phyloP scores from a whole-genome alignment of 1,140 invertebrate species.

The Phymastichus coffea region DNA sequence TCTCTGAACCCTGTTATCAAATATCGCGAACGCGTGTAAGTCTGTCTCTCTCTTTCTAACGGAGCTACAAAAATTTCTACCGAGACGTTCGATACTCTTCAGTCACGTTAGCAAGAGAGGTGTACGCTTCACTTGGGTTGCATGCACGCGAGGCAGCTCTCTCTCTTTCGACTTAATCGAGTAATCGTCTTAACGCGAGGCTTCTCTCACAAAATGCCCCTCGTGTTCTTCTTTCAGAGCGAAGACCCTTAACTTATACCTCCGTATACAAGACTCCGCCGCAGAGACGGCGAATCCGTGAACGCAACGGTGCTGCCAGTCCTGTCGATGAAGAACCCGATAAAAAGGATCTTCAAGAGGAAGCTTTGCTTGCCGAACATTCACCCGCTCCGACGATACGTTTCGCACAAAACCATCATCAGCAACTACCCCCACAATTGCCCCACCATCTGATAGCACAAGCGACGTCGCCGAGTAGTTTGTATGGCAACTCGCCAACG shows the following conservation, averaged over 20 bases:
- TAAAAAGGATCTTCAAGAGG: no score
- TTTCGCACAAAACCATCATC: constrained; percentile 40
- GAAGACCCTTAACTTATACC: constrained; percentile 59
- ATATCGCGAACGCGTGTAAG: no score
- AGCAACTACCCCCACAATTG: constrained; percentile 32
- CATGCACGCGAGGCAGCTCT: neutral
- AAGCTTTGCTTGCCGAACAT: constrained; percentile 34
- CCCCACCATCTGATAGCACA: neutral
- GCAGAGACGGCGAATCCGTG: constrained; percentile 50
- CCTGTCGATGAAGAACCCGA: no score
- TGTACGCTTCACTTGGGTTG: no score
- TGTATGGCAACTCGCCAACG: constrained; percentile 42
- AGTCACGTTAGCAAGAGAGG: no score
- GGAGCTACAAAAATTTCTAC: no score
- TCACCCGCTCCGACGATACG: constrained; percentile 39
- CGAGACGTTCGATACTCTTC: no score
- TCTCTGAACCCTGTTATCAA: no score
- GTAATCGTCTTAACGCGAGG: constrained; percentile 35
- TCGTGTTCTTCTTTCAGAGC: constrained; percentile 45
- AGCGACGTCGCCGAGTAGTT: neutral
- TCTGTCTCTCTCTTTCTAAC: no score
- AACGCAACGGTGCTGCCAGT: neutral
- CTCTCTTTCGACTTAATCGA: constrained; percentile 36
- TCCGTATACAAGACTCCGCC: constrained; percentile 61
- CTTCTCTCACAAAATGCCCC: neutral